These are phyloP conservation scores for Frieseomelitta varia DNA, from an alignment of 1,140 invertebrate species.

Conservation along the genomic window DNA sequence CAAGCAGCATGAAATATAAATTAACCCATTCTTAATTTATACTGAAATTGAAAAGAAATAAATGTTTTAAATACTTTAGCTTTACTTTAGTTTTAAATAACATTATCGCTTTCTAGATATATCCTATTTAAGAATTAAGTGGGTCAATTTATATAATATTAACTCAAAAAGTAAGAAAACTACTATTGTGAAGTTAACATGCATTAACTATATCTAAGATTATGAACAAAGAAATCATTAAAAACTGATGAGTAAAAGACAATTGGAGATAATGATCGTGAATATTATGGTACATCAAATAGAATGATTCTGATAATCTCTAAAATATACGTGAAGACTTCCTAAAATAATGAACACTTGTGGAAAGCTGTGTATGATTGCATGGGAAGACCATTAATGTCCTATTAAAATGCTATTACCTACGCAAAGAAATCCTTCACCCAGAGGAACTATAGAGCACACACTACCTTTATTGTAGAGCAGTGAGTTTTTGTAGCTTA, in stretches of 20 bases:
- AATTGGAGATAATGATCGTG: conserved; percentile 33
- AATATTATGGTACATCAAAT: conserved; percentile 38
- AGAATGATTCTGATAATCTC: conserved; percentile 15
- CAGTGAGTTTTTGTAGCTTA: conserved; percentile 59
- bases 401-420: conserved; percentile 65
- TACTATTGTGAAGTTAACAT: conserved; percentile 52
- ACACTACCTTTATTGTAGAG: conserved; percentile 57
- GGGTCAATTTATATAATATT: conserved; percentile 20
- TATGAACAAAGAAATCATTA: conserved; percentile 22
- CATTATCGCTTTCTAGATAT: neutral
- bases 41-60: neutral
- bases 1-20: conserved; percentile 12
- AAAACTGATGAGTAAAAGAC: conserved; percentile 6
- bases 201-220: conserved; percentile 48
- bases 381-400: conserved; percentile 59
- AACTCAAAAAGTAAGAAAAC: conserved; percentile 1
- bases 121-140: neutral
- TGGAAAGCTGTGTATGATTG: conserved; percentile 56
- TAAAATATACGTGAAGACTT: neutral
- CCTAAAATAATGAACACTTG: conserved; percentile 30
- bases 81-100: too few relatives aligned
- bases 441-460: conserved; percentile 59
- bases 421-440: conserved; percentile 66
- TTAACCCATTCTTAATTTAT: conserved; percentile 30
- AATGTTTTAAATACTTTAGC: neutral